Evolutionary conservation across 2,797 vertebrate genomes (phyloP).

Genomic region (Hippopotamyrus pictus): DNA sequence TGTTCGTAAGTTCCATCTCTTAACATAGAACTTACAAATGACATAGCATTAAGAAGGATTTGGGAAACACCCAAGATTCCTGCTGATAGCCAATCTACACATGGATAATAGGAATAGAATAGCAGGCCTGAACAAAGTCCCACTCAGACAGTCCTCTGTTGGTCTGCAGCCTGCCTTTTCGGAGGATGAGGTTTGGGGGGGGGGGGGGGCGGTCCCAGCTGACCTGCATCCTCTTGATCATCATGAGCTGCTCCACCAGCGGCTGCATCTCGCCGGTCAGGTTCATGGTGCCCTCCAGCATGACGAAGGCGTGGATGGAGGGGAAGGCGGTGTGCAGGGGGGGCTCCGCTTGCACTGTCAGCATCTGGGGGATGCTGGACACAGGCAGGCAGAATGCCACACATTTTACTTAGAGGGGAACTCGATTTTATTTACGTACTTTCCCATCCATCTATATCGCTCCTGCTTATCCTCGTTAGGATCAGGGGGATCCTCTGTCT

Average conservation of each 20-base stretch:
- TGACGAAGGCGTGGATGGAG: constrained; percentile 84
- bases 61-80: not conserved
- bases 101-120: not conserved
- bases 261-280: constrained; percentile 89
- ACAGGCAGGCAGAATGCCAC: not conserved
- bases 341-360: constrained; percentile 69
- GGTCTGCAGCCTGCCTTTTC: not conserved
- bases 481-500: not conserved
- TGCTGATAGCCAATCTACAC: not conserved
- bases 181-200: not conserved
- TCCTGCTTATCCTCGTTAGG: not conserved
- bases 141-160: not conserved
- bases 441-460: not conserved
- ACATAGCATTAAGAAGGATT: not conserved
- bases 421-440: not conserved
- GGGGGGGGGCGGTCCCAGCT: not conserved
- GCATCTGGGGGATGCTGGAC: constrained; percentile 81
- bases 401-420: not conserved
- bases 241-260: constrained; percentile 92
- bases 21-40: not conserved
- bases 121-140: not conserved
- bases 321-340: constrained; percentile 78
- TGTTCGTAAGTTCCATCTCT: not conserved
- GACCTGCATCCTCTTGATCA: constrained; percentile 98
- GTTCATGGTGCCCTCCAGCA: constrained; percentile 97